Evolutionary conservation across 2,888 invertebrate species (phyloP).

Genomic region (Teleiodes luculella): DNA sequence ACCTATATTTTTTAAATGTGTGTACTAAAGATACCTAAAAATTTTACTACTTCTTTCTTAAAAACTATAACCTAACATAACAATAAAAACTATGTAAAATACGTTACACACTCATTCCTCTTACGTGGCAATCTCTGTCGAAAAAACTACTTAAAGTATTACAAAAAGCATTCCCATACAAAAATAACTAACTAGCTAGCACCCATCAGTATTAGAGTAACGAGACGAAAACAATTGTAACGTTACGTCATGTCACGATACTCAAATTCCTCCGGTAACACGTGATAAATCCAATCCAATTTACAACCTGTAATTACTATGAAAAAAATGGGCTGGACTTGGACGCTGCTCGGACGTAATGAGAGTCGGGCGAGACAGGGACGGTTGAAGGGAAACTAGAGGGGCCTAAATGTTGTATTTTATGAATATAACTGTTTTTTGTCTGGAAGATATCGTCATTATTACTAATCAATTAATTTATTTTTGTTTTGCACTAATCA

Average conservation of each 20-base stretch:
- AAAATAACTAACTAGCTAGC: not conserved
- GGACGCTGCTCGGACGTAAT: slow-evolving; percentile 27
- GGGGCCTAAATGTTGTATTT: not conserved
- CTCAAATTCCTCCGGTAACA: slow-evolving; percentile 41
- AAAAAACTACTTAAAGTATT: not conserved
- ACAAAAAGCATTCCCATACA: not conserved
- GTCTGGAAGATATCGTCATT: too few relatives aligned
- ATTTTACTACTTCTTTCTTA: too few relatives aligned
- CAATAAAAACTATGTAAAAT: too few relatives aligned
- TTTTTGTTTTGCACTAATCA: too few relatives aligned
- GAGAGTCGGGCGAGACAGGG: slow-evolving; percentile 18
- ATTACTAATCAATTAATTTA: too few relatives aligned
- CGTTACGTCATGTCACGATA: slow-evolving; percentile 25
- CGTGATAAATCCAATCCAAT: slow-evolving; percentile 68
- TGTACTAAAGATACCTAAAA: too few relatives aligned
- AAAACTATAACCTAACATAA: too few relatives aligned
- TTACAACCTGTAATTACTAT: slow-evolving; percentile 63
- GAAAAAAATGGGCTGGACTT: slow-evolving; percentile 1
- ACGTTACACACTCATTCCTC: not conserved
- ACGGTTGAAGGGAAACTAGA: not conserved
- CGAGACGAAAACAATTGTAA: slow-evolving; percentile 16
- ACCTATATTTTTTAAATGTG: too few relatives aligned
- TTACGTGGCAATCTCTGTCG: not conserved
- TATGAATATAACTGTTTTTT: too few relatives aligned
- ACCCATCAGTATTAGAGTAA: slow-evolving; percentile 12